phyloP scores from a whole-genome alignment of 2,113 vertebrate species.

The Pheucticus melanocephalus region DNA sequence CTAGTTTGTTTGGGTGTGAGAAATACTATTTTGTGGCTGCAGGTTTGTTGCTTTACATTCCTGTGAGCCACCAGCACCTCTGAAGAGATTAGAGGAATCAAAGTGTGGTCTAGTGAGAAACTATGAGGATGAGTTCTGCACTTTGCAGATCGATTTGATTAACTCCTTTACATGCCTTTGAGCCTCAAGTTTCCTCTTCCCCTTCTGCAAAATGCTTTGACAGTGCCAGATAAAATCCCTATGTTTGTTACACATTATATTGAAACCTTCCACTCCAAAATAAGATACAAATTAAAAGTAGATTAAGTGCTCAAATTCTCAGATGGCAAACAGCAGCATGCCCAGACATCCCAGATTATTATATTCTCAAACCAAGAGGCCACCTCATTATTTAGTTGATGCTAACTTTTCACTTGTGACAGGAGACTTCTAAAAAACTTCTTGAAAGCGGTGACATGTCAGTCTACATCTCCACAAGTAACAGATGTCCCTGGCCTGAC shows the following conservation, averaged over 20 bases:
- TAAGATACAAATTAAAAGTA: not conserved
- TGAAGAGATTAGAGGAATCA: not conserved
- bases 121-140: not conserved
- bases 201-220: not conserved
- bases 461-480: not conserved
- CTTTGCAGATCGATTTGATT: not conserved
- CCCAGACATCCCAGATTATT: not conserved
- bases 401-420: not conserved
- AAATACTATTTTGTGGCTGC: not conserved
- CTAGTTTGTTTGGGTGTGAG: not conserved
- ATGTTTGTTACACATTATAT: not conserved
- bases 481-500: accelerated
- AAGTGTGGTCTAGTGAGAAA: not conserved
- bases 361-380: not conserved
- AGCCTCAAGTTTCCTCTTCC: not conserved
- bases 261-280: not conserved
- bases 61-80: not conserved
- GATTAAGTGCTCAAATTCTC: not conserved
- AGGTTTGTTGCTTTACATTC: not conserved
- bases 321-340: not conserved
- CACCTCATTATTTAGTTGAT: not conserved
- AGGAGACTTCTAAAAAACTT: not conserved
- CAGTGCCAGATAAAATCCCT: not conserved
- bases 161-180: not conserved
- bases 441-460: not conserved